Percentiles rank a stretch among this genome's conserved stretches.
These are phyloP conservation scores for Pagrus major DNA, from an alignment of 2,113 vertebrate species.

Conservation along the genomic window DNA sequence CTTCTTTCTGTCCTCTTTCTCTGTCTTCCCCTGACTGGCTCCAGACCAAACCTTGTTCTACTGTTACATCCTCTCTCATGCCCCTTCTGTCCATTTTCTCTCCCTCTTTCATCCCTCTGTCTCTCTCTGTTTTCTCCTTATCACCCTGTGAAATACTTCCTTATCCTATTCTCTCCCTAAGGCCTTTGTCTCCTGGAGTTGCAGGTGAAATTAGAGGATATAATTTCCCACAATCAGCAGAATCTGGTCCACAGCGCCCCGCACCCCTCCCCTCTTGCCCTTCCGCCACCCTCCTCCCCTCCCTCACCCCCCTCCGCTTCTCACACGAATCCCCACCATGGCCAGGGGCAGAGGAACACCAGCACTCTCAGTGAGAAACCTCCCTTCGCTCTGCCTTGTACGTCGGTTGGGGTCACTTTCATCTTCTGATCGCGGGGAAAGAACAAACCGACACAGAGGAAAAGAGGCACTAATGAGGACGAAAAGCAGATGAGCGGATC, in stretches of 20 bases:
- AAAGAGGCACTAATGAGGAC: constrained; percentile 66
- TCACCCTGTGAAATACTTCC: constrained; percentile 69
- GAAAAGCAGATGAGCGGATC: constrained; percentile 43
- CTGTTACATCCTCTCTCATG: constrained; percentile 63
- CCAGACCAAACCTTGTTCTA: constrained; percentile 68
- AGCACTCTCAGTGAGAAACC: constrained; percentile 61
- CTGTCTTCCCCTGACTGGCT: constrained; percentile 71
- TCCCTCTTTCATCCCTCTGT: constrained; percentile 36
- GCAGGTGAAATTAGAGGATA: constrained; percentile 80
- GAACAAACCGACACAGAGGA: constrained; percentile 56
- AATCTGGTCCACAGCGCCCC: constrained; percentile 65
- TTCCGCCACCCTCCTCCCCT: constrained; percentile 20
- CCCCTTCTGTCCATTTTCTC: constrained; percentile 46
- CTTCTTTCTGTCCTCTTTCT: constrained; percentile 55
- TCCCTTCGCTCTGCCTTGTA: constrained; percentile 46
- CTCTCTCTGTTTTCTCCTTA: constrained; percentile 60
- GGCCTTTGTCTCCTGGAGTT: constrained; percentile 76
- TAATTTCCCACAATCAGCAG: constrained; percentile 83
- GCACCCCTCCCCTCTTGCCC: constrained; percentile 16
- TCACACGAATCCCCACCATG: constrained; percentile 49
- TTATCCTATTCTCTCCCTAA: constrained; percentile 68
- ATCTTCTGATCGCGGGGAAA: constrained; percentile 61
- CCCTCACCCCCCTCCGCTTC: constrained; percentile 14
- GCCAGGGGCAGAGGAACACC: constrained; percentile 70
- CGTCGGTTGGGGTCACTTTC: constrained; percentile 73